Base-by-base conservation (phyloP, 53 echinoderm and acorn worm species). In the Patiria pectinifera region DNA sequence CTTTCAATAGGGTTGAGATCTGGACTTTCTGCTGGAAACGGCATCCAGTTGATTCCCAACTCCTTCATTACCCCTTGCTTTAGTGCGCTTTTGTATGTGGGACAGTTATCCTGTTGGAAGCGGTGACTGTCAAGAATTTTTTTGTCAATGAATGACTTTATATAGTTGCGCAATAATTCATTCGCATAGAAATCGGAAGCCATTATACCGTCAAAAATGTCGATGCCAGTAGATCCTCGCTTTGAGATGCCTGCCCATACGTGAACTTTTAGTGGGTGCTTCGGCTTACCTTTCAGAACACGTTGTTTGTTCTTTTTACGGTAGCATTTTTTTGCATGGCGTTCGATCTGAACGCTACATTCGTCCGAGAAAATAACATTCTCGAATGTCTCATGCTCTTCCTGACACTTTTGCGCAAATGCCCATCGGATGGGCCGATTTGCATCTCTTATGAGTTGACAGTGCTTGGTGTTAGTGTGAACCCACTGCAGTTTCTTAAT, bases 191-290 rank as follows among this genome's bases (percentile, higher is more conserved):
- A 93, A n/a, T 91, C 77, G 14, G 60, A 47, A 2, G 75, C 71
- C 94, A 93, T 93, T 6, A 91, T 93, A 2, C 86, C 91, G 25
- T 91, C 91, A 25, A 93, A 93, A 82, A 82, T 47, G n/a, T 16
- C 82, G 23, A 82, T 49, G 45, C 53, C 58, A 49, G 49, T 82
- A 18, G 82, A 18, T 5, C 82, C 82, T 59, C 82, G 13, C 16
- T 82, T 59, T 21, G 48, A 48, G 16, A 82, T 82, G 3, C 82
- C 82, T n/a, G 82, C 82, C 82, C 82, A 82, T 18, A 82, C 82
- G 48, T 82, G 82, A 18, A 48, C n/a, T n/a, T n/a, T n/a, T n/a
- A n/a, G n/a, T n/a, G n/a, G n/a, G n/a, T n/a, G n/a, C n/a, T n/a
- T n/a, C 14, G 59, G 82, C 4, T 59, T 82, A n/a, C 48, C 87